phyloP scores from a whole-genome alignment of 2,888 invertebrate species.

The Drepanosiphum platanoidis region DNA sequence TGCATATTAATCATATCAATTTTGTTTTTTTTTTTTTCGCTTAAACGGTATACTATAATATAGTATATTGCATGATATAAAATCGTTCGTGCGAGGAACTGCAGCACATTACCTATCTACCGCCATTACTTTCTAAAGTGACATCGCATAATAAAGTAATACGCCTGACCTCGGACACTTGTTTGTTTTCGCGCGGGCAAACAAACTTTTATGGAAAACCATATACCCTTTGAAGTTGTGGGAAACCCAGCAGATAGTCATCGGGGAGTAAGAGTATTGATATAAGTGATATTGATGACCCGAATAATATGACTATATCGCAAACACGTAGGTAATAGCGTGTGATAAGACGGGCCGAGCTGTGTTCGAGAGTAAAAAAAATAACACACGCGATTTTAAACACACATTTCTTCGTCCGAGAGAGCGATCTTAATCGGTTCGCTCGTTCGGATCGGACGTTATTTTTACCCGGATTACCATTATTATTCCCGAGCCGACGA shows the following conservation, averaged over 20 bases:
- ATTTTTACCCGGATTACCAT: no score
- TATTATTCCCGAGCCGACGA: no score
- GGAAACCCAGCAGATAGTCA: background rate
- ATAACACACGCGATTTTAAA: no score
- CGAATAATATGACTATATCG: no score
- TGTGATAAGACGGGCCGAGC: no score
- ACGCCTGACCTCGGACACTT: background rate
- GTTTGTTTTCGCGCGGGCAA: background rate
- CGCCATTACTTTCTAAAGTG: background rate
- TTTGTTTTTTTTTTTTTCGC: background rate
- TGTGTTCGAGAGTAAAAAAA: no score
- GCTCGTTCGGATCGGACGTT: no score
- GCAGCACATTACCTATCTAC: background rate
- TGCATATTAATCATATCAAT: background rate
- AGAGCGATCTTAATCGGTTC: no score
- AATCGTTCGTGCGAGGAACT: background rate
- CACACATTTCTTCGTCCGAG: no score
- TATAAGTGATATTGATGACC: background rate
- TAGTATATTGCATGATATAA: background rate
- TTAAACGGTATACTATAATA: background rate
- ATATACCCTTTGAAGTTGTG: background rate
- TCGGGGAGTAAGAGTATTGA: background rate
- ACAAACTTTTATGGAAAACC: background rate
- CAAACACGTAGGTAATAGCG: no score
- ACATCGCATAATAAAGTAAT: background rate